phyloP scores from a whole-genome alignment of 2,113 vertebrate genomes.

The Otocyon megalotis region DNA sequence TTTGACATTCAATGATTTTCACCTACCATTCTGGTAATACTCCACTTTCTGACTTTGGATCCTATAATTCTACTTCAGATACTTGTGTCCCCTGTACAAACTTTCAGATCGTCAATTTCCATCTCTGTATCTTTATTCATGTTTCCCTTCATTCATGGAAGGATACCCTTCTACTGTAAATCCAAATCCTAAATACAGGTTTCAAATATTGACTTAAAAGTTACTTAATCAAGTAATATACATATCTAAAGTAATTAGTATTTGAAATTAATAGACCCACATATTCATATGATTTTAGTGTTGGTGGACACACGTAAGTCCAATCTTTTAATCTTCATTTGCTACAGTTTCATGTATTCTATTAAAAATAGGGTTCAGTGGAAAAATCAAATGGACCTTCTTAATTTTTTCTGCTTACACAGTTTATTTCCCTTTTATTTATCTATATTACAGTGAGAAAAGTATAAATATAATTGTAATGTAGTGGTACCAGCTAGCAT shows the following conservation, averaged over 20 bases:
- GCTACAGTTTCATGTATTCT: not conserved
- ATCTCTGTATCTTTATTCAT: not conserved
- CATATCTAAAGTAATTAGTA: not conserved
- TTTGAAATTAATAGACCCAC: not conserved
- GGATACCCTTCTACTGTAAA: not conserved
- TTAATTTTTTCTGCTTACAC: not conserved
- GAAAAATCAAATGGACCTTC: not conserved
- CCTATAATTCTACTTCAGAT: not conserved
- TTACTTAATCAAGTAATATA: not conserved
- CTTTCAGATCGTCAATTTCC: not conserved
- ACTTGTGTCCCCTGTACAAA: not conserved
- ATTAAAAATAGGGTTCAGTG: not conserved
- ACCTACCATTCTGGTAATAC: not conserved
- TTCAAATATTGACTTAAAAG: not conserved
- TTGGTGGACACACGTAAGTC: not conserved
- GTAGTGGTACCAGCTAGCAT: not conserved
- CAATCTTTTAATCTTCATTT: not conserved
- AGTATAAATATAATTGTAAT: not conserved
- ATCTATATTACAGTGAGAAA: constrained; percentile 6
- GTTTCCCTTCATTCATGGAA: not conserved
- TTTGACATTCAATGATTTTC: not conserved
- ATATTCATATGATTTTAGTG: not conserved
- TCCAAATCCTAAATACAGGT: not conserved
- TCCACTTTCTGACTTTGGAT: not conserved
- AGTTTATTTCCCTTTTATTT: not conserved